phyloP scores from a whole-genome alignment of 1,140 invertebrate species.

The Magallana gigas region DNA sequence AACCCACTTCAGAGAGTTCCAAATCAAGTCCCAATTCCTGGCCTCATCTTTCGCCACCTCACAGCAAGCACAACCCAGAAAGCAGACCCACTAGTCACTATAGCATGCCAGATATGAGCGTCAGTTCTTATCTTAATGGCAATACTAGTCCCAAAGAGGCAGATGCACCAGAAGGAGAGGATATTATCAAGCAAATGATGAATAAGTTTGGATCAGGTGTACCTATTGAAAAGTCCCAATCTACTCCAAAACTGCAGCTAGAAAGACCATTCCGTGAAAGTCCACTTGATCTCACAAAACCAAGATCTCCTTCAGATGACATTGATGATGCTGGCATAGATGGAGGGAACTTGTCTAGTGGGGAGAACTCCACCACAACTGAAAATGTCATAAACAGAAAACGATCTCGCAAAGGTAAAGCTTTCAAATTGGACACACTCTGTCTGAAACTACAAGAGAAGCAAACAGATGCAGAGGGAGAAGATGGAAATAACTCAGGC shows the following conservation, averaged over 20 bases:
- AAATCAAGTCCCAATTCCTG: conserved; percentile 60
- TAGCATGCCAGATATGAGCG: conserved; percentile 55
- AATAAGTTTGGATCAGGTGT: conserved; percentile 57
- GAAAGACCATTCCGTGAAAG: conserved; percentile 54
- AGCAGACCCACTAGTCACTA: conserved; percentile 37
- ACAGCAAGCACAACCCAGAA: conserved; percentile 1
- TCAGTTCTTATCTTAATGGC: conserved; percentile 45
- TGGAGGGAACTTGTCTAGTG: conserved; percentile 56
- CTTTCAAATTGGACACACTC: conserved; percentile 86
- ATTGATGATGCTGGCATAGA: conserved; percentile 6
- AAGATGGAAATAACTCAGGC: conserved; percentile 60
- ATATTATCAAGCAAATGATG: conserved; percentile 64
- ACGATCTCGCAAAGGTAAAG: conserved; percentile 88
- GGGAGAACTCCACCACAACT: conserved; percentile 61
- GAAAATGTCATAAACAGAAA: conserved; percentile 77
- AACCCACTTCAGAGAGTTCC: not conserved
- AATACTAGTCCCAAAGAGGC: conserved; percentile 45
- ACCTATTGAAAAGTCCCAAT: conserved; percentile 11
- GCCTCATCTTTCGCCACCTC: conserved; percentile 49
- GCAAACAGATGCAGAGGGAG: conserved; percentile 58
- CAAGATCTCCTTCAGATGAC: conserved; percentile 59
- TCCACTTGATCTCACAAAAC: conserved; percentile 72
- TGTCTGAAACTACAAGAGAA: conserved; percentile 80
- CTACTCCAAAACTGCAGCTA: not conserved
- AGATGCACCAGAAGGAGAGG: conserved; percentile 37